These are phyloP conservation scores for Rhodinocichla rosea DNA, from an alignment of 2,113 vertebrate genomes.

Conservation along the genomic window DNA sequence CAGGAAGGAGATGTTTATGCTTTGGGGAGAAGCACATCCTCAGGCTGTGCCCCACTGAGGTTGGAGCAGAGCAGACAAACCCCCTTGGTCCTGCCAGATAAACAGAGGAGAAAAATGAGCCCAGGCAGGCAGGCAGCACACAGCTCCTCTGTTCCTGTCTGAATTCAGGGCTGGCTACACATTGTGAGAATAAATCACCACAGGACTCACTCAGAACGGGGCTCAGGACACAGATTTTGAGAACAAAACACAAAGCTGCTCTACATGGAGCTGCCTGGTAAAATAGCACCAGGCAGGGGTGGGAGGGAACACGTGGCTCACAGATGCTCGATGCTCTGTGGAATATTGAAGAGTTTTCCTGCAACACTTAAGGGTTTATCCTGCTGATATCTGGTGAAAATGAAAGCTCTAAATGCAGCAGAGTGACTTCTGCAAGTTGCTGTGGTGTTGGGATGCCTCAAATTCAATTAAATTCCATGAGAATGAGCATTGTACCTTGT, in stretches of 20 bases:
- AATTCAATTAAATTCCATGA: neutral
- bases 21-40: neutral
- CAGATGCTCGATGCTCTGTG: neutral
- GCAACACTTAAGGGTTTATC: neutral
- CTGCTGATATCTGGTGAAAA: neutral
- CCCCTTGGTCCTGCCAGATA: neutral
- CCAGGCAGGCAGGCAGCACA: neutral
- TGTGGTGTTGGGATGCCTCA: neutral
- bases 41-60: neutral
- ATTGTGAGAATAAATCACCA: fast-evolving
- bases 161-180: neutral
- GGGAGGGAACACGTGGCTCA: neutral
- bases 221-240: neutral
- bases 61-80: slow-evolving; percentile 1
- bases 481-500: neutral
- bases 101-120: neutral
- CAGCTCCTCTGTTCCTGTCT: neutral
- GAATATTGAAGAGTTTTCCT: neutral
- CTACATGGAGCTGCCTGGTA: neutral
- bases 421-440: neutral
- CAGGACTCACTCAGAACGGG: neutral
- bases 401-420: neutral
- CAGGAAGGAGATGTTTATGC: neutral
- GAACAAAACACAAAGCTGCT: neutral
- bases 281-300: neutral